Base-by-base conservation (phyloP, 2,888 invertebrate genomes). In the Myopa tessellatipennis region DNA sequence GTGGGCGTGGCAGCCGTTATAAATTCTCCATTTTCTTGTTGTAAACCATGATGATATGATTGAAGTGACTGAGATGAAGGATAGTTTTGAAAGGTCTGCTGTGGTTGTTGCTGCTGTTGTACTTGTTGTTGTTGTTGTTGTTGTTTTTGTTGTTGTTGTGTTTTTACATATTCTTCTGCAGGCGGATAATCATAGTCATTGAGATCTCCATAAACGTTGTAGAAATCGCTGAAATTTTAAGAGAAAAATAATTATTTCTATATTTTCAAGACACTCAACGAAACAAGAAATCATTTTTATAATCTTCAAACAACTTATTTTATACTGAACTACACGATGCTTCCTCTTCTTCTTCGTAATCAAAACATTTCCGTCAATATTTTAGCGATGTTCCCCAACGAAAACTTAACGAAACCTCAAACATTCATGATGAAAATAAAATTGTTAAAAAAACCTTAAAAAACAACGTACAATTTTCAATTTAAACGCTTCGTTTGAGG, bases 161-260 rank as follows among this genome's bases (percentile, higher is more conserved):
- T 36, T 58, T 75, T 40, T 36, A 55, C 40, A 18, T 55, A 16
- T 18, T 68, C 8, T 38, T 14, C 67, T 40, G 38, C 1, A 67
- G 18, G n/a, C 34, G 45, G 38, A 38, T 80, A 80, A 26, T 80
- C 80, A 8, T 82, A 82, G 45, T 81, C 82, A 52, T 36, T 38
- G 36, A 36, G 3, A 38, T 78, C 80, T 16, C 40, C 50, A 26
- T 81, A 82, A 34, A 55, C 36, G 7, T 76, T 68, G 60, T 77
- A 81, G 4, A 81, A 77, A 65, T 80, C 78, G 12, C 82, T 82
- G 52, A 36, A 79, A 80, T 3, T 8, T 5, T 4, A 72, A 72
- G n/a, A 72, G 38, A 77, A 18, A 67, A 4, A 78, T 7, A 36
- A 45, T 8, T 8, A 16, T 7, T 40, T 63, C 8, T 16, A n/a